A percentile compares a stretch with the other conserved stretches of the same genome.
Conservation (phyloP, 2,888 invertebrate genomes). For the Diarsia brunnea region DNA sequence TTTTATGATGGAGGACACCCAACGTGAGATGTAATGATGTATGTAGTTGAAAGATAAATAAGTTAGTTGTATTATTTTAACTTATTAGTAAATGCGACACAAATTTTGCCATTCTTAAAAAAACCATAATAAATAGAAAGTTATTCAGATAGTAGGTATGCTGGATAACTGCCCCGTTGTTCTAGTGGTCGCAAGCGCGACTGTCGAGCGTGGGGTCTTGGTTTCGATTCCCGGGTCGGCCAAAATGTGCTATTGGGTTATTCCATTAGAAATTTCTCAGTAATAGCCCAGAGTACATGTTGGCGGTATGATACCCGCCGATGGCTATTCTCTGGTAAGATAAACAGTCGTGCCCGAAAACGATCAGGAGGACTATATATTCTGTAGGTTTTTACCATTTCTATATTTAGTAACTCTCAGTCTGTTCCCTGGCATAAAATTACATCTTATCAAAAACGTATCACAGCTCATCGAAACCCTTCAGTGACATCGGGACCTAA, state of each 20-base stretch:
- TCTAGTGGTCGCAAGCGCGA: not conserved
- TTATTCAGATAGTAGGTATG: too few relatives aligned
- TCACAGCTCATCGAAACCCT: slow-evolving; percentile 73
- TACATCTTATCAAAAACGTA: slow-evolving; percentile 63
- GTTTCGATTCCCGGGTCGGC: not conserved
- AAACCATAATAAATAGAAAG: too few relatives aligned
- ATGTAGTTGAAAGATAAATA: slow-evolving; percentile 7
- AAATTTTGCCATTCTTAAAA: too few relatives aligned
- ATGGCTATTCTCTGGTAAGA: too few relatives aligned
- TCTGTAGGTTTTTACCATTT: not conserved
- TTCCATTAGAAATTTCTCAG: not conserved
- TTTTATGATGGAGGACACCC: slow-evolving; percentile 77
- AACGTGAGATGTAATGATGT: slow-evolving; percentile 61
- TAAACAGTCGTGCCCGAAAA: too few relatives aligned
- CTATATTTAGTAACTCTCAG: not conserved
- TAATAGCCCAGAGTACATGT: not conserved
- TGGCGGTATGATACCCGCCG: too few relatives aligned
- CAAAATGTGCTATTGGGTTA: not conserved
- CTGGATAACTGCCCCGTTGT: not conserved
- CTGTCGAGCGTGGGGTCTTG: not conserved
- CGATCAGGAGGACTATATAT: too few relatives aligned
- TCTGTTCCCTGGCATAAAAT: slow-evolving; percentile 40
- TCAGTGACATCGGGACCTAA: slow-evolving; percentile 85
- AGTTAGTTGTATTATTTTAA: not conserved
- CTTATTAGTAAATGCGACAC: not conserved